Conservation (phyloP, 2,797 vertebrate genomes). For the Alca torda region DNA sequence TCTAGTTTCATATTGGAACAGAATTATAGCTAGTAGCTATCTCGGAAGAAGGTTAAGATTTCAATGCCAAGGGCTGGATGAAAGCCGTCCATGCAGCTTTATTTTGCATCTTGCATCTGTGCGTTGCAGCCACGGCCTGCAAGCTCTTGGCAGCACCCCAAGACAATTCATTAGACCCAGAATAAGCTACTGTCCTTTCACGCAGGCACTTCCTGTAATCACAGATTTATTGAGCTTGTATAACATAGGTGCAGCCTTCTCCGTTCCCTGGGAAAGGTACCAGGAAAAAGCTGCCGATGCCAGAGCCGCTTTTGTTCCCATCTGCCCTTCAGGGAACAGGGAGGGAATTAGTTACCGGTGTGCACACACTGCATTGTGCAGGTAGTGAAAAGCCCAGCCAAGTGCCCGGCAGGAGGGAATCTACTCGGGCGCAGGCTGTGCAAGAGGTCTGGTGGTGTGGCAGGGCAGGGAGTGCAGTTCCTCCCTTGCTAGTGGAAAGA, state of each 20-base stretch:
- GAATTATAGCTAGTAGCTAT: not conserved
- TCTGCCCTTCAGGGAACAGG: not conserved
- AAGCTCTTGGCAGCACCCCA: slow-evolving; percentile 48
- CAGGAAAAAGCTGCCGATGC: not conserved
- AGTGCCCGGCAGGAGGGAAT: not conserved
- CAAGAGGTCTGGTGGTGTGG: not conserved
- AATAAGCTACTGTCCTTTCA: slow-evolving; percentile 52
- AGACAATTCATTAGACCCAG: slow-evolving; percentile 33
- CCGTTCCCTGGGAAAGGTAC: not conserved
- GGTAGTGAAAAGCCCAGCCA: rapidly evolving
- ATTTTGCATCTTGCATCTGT: slow-evolving; percentile 49
- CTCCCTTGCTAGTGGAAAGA: not conserved
- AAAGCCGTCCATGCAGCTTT: slow-evolving; percentile 18
- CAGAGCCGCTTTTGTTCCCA: not conserved
- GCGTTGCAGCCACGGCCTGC: slow-evolving; percentile 12
- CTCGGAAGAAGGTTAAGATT: not conserved
- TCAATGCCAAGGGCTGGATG: slow-evolving; percentile 5
- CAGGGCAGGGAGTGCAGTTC: not conserved
- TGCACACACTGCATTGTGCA: not conserved
- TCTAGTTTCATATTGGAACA: not conserved
- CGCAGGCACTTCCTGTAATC: slow-evolving; percentile 38
- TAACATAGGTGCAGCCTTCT: slow-evolving; percentile 24
- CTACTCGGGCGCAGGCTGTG: not conserved
- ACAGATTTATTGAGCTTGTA: not conserved
- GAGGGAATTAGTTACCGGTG: rapidly evolving